Conservation (phyloP, 2,797 vertebrate species). For the Aulostomus chinensis region DNA sequence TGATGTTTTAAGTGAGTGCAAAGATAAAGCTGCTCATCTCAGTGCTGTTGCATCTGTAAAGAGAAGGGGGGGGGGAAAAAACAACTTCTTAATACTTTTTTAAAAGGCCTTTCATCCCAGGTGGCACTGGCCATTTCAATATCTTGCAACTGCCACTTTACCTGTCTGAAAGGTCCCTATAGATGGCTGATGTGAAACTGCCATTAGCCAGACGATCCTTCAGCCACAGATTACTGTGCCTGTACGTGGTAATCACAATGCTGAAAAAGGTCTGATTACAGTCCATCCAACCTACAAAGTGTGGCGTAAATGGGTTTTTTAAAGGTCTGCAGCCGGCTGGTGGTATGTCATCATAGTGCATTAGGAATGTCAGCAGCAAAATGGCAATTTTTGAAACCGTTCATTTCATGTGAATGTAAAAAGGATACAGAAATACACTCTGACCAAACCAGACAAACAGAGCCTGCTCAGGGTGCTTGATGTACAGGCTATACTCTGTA, state of each 20-base stretch:
- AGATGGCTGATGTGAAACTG: slow-evolving; percentile 70
- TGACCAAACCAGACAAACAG: slow-evolving; percentile 41
- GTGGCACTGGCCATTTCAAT: slow-evolving; percentile 71
- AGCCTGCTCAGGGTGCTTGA: slow-evolving; percentile 1
- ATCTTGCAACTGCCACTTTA: slow-evolving; percentile 75
- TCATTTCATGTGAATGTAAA: slow-evolving; percentile 66
- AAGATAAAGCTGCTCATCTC: slow-evolving; percentile 66
- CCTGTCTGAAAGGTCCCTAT: slow-evolving; percentile 74
- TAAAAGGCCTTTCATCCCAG: slow-evolving; percentile 65
- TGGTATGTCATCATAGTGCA: slow-evolving; percentile 75
- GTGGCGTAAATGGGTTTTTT: slow-evolving; percentile 71
- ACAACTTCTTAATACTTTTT: slow-evolving; percentile 64
- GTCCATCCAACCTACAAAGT: slow-evolving; percentile 73
- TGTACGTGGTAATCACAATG: slow-evolving; percentile 71
- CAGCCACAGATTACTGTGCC: slow-evolving; percentile 73
- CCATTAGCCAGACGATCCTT: slow-evolving; percentile 74
- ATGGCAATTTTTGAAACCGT: slow-evolving; percentile 64
- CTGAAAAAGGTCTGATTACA: slow-evolving; percentile 75
- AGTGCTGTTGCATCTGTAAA: slow-evolving; percentile 21
- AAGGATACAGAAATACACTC: slow-evolving; percentile 68
- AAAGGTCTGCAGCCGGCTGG: slow-evolving; percentile 63
- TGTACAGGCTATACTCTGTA: background rate
- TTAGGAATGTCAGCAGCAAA: slow-evolving; percentile 73
- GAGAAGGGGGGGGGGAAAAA: slow-evolving; percentile 29
- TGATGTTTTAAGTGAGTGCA: slow-evolving; percentile 68